A percentile compares a stretch with the other conserved stretches of the same genome.
Conservation (phyloP, 2,888 invertebrate genomes). For the Augiades crinisus region DNA sequence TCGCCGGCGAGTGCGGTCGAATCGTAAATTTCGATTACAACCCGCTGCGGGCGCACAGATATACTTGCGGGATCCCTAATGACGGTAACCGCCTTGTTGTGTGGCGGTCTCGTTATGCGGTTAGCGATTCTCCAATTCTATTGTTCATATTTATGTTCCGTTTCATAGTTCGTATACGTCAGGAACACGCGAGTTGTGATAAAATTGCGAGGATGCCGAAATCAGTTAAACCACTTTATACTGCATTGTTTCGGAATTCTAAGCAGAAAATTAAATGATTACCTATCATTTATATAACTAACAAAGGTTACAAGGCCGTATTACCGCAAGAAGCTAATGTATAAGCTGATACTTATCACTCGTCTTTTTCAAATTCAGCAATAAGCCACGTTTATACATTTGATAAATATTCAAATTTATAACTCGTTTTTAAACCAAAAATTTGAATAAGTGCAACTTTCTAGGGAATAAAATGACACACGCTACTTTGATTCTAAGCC, state of each 20-base stretch:
- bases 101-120: slow-evolving; percentile 20
- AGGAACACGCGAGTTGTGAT: background rate
- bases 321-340: too few species aligned
- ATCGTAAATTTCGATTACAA: slow-evolving; percentile 48
- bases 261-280: too few species aligned
- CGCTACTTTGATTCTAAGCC: too few species aligned
- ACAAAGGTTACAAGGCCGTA: too few species aligned
- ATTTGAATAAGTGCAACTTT: too few species aligned
- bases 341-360: too few species aligned
- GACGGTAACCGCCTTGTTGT: slow-evolving; percentile 14
- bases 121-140: slow-evolving; percentile 3
- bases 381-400: too few species aligned
- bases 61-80: slow-evolving; percentile 25
- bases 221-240: background rate
- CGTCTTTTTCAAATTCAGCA: too few species aligned
- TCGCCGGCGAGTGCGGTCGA: slow-evolving; percentile 40
- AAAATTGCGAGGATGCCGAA: background rate
- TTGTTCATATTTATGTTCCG: slow-evolving; percentile 1
- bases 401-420: too few species aligned
- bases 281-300: too few species aligned
- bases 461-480: too few species aligned
- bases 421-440: too few species aligned
- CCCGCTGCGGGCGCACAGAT: slow-evolving; percentile 29
- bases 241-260: background rate
- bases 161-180: background rate